These are phyloP conservation scores for Dicycla oo DNA, from an alignment of 2,888 invertebrate genomes.

Conservation along the genomic window DNA sequence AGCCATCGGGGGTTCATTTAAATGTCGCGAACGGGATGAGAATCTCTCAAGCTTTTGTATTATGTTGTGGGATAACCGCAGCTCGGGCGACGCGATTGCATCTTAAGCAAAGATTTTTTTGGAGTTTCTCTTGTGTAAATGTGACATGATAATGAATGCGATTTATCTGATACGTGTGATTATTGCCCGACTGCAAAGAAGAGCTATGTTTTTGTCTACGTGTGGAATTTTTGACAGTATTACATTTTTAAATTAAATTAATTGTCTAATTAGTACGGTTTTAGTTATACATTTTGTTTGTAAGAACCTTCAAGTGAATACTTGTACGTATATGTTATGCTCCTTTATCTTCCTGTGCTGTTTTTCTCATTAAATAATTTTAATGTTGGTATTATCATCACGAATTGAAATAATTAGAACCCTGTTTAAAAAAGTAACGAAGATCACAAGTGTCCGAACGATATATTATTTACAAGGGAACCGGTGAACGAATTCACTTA, in stretches of 20 bases:
- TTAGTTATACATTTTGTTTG: neutral
- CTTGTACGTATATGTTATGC: neutral
- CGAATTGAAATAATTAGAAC: neutral
- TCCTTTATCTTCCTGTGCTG: neutral
- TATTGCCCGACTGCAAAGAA: neutral
- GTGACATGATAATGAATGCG: neutral
- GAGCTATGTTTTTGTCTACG: neutral
- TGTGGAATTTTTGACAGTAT: neutral
- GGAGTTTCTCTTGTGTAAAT: slow-evolving; percentile 14
- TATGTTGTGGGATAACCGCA: slow-evolving; percentile 64
- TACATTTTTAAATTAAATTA: neutral
- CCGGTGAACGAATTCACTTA: slow-evolving; percentile 63
- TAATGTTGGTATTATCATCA: neutral
- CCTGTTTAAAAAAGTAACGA: slow-evolving; percentile 1
- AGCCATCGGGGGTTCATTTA: slow-evolving; percentile 84
- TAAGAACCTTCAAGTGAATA: neutral
- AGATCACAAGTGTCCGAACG: slow-evolving; percentile 37
- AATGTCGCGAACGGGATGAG: slow-evolving; percentile 81
- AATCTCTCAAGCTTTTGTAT: slow-evolving; percentile 75
- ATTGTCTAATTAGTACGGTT: neutral
- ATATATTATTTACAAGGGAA: slow-evolving; percentile 61
- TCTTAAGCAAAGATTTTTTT: slow-evolving; percentile 52
- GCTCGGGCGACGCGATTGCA: slow-evolving; percentile 50
- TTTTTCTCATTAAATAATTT: neutral
- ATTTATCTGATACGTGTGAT: neutral